Evolutionary conservation across 2,888 invertebrate species (phyloP).

Genomic region (Apoda limacodes): DNA sequence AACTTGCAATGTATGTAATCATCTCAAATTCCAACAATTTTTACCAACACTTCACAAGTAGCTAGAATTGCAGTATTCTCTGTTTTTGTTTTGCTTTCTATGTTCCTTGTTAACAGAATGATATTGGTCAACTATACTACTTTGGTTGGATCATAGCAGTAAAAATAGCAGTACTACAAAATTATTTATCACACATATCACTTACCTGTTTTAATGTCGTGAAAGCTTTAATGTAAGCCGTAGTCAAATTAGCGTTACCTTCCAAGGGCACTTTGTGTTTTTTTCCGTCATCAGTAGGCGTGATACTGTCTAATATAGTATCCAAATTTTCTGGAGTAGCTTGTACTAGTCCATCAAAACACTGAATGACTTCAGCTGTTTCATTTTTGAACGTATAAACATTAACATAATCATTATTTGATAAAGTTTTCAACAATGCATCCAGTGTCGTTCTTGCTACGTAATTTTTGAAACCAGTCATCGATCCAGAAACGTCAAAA

Average conservation of each 20-base stretch:
- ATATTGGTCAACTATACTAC: too few relatives aligned
- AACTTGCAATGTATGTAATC: too few relatives aligned
- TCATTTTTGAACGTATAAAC: constrained; percentile 85
- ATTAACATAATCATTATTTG: constrained; percentile 98
- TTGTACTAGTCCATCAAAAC: constrained; percentile 89
- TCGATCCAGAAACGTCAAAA: constrained; percentile 95
- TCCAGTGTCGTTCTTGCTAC: constrained; percentile 88
- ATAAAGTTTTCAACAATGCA: constrained; percentile 92
- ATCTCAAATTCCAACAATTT: too few relatives aligned
- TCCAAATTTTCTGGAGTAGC: constrained; percentile 88
- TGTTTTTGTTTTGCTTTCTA: too few relatives aligned
- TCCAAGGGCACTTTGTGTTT: constrained; percentile 72
- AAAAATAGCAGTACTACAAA: background rate
- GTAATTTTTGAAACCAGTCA: constrained; percentile 85
- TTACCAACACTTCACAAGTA: too few relatives aligned
- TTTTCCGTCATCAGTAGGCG: constrained; percentile 42
- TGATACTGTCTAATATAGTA: constrained; percentile 78
- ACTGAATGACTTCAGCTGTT: constrained; percentile 81
- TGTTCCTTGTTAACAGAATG: too few relatives aligned
- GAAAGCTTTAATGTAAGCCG: constrained; percentile 88
- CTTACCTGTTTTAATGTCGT: constrained; percentile 79
- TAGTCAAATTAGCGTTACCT: constrained; percentile 86
- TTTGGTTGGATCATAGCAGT: background rate
- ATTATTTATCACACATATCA: constrained; percentile 7
- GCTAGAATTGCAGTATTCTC: too few relatives aligned